A percentile compares a stretch with the other conserved stretches of the same genome.
Evolutionary conservation across 2,888 invertebrate genomes (phyloP).

Genomic region (Zaprionus bogoriensis): DNA sequence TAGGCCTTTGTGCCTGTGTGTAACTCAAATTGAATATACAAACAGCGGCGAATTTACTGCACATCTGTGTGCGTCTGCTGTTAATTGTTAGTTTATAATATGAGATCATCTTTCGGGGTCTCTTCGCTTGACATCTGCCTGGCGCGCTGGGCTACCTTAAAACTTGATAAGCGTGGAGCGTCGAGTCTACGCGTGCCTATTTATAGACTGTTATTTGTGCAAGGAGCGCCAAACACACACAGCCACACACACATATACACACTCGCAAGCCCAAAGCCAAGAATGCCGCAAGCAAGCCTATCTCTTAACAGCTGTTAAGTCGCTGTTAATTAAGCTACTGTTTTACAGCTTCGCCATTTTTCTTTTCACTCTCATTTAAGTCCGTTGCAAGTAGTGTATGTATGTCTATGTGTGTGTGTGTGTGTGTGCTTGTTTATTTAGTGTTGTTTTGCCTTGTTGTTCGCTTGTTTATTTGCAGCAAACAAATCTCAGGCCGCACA

Average conservation of each 20-base stretch:
- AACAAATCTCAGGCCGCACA: constrained; percentile 66
- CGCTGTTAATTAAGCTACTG: constrained; percentile 1
- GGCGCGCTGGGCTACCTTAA: constrained; percentile 31
- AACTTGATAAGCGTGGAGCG: constrained; percentile 42
- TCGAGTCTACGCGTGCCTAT: constrained; percentile 29
- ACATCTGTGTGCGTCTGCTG: constrained; percentile 26
- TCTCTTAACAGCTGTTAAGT: constrained; percentile 29
- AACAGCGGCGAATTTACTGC: constrained; percentile 53
- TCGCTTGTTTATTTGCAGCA: constrained; percentile 56
- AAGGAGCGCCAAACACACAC: constrained; percentile 19
- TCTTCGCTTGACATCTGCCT: constrained; percentile 44
- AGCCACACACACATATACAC: constrained; percentile 3
- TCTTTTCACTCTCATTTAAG: constrained; percentile 27
- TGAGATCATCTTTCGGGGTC: constrained; percentile 60
- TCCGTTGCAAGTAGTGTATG: neutral
- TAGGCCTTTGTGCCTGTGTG: constrained; percentile 5
- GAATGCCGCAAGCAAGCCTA: constrained; percentile 25
- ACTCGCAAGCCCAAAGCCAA: neutral
- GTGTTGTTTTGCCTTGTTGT: constrained; percentile 27
- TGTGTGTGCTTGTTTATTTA: constrained; percentile 19
- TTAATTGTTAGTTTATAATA: constrained; percentile 74
- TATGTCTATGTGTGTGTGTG: constrained; percentile 3
- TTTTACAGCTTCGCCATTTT: constrained; percentile 38
- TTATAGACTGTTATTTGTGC: constrained; percentile 32
- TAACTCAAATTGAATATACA: constrained; percentile 64